Conservation (phyloP, 2,113 vertebrate species). For the Amphiprion ocellaris region DNA sequence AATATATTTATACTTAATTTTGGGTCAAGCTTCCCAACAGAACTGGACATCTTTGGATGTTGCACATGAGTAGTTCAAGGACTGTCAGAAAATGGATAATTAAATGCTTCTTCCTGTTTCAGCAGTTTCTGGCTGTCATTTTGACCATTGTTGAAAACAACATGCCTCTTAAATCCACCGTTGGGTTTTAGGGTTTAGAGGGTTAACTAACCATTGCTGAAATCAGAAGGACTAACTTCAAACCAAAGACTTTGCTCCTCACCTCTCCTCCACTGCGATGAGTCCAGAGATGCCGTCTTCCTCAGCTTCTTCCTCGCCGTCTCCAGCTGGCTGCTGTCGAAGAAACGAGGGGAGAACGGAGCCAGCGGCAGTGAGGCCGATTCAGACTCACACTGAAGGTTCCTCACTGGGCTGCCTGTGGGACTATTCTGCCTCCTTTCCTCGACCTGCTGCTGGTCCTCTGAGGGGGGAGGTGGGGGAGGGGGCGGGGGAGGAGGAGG, state of each 20-base stretch:
- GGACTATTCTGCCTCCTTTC: conserved; percentile 54
- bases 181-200: no score
- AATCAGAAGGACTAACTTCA: no score
- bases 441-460: conserved; percentile 70
- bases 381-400: conserved; percentile 77
- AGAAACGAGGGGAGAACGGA: conserved; percentile 88
- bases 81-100: no score
- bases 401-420: conserved; percentile 58
- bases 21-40: no score
- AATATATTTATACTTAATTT: no score
- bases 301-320: conserved; percentile 95
- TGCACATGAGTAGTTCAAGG: no score
- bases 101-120: no score
- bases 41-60: no score
- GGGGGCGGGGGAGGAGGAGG: conserved; percentile 59
- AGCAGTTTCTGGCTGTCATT: no score
- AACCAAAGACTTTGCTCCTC: conserved; percentile 30
- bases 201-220: no score
- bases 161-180: no score
- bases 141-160: no score
- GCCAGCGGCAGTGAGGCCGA: conserved; percentile 79
- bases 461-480: conserved; percentile 68
- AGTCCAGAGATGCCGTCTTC: conserved; percentile 91
- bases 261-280: conserved; percentile 94
- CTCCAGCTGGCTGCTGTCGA: conserved; percentile 95